A percentile compares a stretch with the other conserved stretches of the same genome.
These are phyloP conservation scores for Eledona agricola DNA, from an alignment of 2,888 invertebrate genomes.

Conservation along the genomic window DNA sequence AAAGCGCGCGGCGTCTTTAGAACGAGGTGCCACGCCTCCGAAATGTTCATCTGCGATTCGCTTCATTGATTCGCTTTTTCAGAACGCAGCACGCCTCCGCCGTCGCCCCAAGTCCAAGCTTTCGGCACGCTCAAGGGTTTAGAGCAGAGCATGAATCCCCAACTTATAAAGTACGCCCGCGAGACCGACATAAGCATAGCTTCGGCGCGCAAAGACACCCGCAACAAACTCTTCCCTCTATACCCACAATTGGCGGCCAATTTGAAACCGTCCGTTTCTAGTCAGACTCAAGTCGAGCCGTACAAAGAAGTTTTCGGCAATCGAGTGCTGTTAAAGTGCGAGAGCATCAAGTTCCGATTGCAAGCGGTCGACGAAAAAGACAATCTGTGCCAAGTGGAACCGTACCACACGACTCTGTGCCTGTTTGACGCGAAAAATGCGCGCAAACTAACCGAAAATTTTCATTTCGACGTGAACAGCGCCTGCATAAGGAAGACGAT, in stretches of 20 bases:
- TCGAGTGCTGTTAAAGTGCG: conserved; percentile 83
- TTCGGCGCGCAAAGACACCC: conserved; percentile 79
- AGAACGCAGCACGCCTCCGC: conserved; percentile 66
- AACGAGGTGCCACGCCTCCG: conserved; percentile 63
- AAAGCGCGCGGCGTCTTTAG: conserved; percentile 74
- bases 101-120: conserved; percentile 70
- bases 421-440: conserved; percentile 90
- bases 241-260: conserved; percentile 69
- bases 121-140: conserved; percentile 88
- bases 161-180: conserved; percentile 86
- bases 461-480: conserved; percentile 88
- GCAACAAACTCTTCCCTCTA: conserved; percentile 80
- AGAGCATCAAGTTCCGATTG: conserved; percentile 83
- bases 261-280: conserved; percentile 54
- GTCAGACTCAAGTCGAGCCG: conserved; percentile 68
- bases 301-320: conserved; percentile 90
- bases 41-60: not conserved
- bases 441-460: conserved; percentile 91
- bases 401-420: conserved; percentile 89
- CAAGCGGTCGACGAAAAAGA: conserved; percentile 84
- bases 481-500: conserved; percentile 72
- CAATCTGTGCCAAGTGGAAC: conserved; percentile 83
- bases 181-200: conserved; percentile 91
- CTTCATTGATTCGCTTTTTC: conserved; percentile 36
- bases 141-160: conserved; percentile 93